phyloP scores from a whole-genome alignment of 2,113 vertebrate species.

The Columba livia region DNA sequence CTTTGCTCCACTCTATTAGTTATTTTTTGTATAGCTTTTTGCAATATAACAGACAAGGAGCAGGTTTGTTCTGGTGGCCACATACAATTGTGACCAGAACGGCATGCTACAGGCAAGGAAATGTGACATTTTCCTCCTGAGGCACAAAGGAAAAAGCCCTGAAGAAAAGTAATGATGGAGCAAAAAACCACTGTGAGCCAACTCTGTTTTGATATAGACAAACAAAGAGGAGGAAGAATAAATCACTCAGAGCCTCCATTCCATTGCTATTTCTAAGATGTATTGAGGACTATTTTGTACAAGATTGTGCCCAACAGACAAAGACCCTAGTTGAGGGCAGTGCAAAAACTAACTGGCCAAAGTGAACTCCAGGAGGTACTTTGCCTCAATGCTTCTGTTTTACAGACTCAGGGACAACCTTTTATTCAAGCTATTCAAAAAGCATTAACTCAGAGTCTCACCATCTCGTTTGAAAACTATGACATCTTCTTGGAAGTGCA shows the following conservation, averaged over 20 bases:
- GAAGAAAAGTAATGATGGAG: not conserved
- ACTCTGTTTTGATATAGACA: not conserved
- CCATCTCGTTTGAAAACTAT: constrained; percentile 41
- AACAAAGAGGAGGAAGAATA: constrained; percentile 24
- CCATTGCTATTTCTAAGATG: constrained; percentile 42
- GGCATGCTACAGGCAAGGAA: not conserved
- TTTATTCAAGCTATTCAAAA: constrained; percentile 57
- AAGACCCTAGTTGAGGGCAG: constrained; percentile 15
- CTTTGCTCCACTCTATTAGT: not conserved
- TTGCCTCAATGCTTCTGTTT: constrained; percentile 48
- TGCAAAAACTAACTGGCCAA: constrained; percentile 32
- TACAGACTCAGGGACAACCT: constrained; percentile 23
- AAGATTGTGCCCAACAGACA: constrained; percentile 9
- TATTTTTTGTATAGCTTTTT: not conserved
- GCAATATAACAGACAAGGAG: not conserved
- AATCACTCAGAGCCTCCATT: not conserved
- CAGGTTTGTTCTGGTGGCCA: not conserved
- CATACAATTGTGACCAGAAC: not conserved
- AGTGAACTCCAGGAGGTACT: constrained; percentile 36
- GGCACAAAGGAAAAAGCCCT: not conserved
- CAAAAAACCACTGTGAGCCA: constrained; percentile 6
- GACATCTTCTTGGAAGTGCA: constrained; percentile 62
- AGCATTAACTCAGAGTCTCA: constrained; percentile 58
- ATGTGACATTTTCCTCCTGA: constrained; percentile 3
- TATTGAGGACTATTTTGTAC: constrained; percentile 2